Percentiles rank a stretch among this genome's conserved stretches.
Evolutionary conservation across 2,113 vertebrate genomes (phyloP).

Genomic region (Sterrhoptilus dennistouni): DNA sequence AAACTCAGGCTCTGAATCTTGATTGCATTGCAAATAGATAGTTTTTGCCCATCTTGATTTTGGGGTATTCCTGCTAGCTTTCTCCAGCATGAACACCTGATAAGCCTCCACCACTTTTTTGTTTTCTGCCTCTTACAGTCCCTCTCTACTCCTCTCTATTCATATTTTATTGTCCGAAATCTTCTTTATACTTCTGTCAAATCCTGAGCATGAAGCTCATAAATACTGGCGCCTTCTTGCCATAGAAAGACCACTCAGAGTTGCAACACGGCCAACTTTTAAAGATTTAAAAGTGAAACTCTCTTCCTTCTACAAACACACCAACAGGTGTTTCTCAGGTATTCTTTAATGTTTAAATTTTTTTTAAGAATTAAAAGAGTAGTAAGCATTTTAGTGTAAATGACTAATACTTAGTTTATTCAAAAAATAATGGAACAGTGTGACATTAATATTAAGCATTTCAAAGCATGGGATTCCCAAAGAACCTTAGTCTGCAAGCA

Average conservation of each 20-base stretch:
- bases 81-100: neutral
- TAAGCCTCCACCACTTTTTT: neutral
- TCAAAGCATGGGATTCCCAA: neutral
- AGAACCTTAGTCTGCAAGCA: neutral
- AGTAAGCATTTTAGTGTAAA: neutral
- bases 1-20: neutral
- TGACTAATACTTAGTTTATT: neutral
- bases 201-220: neutral
- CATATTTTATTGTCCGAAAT: neutral
- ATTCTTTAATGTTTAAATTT: neutral
- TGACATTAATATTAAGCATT: neutral
- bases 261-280: accelerated
- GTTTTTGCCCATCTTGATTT: neutral
- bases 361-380: neutral
- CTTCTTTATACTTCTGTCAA: neutral
- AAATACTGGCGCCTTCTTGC: neutral
- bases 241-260: neutral
- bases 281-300: neutral
- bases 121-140: neutral
- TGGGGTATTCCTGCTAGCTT: neutral
- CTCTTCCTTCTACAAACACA: neutral
- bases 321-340: neutral
- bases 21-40: neutral
- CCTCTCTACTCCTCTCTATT: neutral
- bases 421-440: neutral